Percentiles rank a stretch among this genome's conserved stretches.
Conservation (phyloP, 2,113 vertebrate genomes). For the Leuciscus idus region DNA sequence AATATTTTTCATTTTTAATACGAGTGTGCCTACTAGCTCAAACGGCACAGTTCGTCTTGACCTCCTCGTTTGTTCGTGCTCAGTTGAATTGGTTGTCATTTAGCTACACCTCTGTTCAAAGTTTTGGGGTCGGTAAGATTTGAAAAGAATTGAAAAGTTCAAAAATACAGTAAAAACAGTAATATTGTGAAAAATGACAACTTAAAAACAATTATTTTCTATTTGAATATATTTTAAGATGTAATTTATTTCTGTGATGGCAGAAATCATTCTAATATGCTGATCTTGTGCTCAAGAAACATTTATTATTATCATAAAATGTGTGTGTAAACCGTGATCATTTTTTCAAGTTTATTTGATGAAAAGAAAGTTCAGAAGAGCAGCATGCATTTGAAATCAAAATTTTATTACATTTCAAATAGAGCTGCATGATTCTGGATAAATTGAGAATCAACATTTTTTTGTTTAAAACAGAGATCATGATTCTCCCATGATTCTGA, state of each 20-base stretch:
- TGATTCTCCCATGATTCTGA: no score
- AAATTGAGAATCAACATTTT: no score
- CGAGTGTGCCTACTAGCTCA: background rate
- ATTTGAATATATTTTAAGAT: background rate
- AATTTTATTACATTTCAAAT: no score
- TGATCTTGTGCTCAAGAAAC: background rate
- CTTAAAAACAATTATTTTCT: no score
- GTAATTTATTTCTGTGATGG: background rate
- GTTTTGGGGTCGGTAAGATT: background rate
- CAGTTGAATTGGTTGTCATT: background rate
- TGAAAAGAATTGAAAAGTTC: background rate
- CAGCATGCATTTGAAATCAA: no score
- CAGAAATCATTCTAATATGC: background rate
- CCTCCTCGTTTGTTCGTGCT: background rate
- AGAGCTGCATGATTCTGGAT: no score
- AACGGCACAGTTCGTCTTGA: no score
- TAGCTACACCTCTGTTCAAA: background rate
- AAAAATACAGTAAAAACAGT: background rate
- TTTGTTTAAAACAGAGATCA: no score
- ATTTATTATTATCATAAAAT: background rate
- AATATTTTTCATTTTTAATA: constrained; percentile 31
- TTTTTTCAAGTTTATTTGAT: background rate
- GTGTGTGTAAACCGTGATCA: background rate
- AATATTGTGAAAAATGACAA: background rate
- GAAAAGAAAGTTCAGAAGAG: no score